Conservation (phyloP, 2,113 vertebrate genomes). For the Salvelinus fontinalis region DNA sequence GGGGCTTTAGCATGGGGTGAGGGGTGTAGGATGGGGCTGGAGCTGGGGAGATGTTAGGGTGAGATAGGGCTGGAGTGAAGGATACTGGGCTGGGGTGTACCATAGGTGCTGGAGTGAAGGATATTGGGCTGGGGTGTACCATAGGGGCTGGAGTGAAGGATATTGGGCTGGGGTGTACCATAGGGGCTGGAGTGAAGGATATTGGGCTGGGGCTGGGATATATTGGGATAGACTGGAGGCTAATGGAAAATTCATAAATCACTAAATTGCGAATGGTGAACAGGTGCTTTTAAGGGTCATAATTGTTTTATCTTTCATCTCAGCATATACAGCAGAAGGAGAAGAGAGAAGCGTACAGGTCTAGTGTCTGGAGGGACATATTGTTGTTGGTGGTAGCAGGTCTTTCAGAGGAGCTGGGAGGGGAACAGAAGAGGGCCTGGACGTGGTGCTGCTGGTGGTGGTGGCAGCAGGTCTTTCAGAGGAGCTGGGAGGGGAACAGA, state of each 20-base stretch:
- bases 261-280: background rate
- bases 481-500: slow-evolving; percentile 48
- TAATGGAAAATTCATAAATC: slow-evolving; percentile 20
- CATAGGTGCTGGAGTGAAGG: no score
- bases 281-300: slow-evolving; percentile 28
- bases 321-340: background rate
- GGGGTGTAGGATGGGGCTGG: slow-evolving; percentile 40
- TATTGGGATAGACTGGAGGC: background rate
- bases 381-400: slow-evolving; percentile 26
- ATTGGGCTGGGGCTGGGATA: background rate
- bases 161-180: no score
- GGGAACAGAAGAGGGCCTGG: slow-evolving; percentile 56
- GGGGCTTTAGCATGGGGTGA: slow-evolving; percentile 26
- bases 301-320: slow-evolving; percentile 49
- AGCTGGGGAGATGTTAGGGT: slow-evolving; percentile 6
- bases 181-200: no score
- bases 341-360: background rate
- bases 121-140: no score
- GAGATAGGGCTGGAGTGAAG: background rate
- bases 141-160: no score
- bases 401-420: slow-evolving; percentile 59
- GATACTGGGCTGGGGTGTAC: background rate
- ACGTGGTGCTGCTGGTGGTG: slow-evolving; percentile 32
- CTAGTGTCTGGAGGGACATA: slow-evolving; percentile 8
- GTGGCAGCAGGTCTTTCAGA: slow-evolving; percentile 52